Evolutionary conservation across 2,888 invertebrate genomes (phyloP).

Genomic region (Drepanosiphum platanoidis): DNA sequence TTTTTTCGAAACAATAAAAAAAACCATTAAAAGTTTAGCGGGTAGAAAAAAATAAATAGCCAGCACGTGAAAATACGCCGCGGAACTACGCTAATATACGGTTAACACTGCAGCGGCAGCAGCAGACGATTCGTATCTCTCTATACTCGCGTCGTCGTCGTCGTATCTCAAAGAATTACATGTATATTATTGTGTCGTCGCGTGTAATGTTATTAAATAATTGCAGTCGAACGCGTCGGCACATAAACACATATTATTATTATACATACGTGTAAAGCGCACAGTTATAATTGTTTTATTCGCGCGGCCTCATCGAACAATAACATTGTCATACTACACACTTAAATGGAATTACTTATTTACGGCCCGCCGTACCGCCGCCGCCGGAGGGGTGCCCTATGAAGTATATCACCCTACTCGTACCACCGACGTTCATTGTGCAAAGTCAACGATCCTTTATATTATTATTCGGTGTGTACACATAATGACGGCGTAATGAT

Average conservation of each 20-base stretch:
- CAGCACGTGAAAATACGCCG: no score
- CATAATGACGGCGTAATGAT: neutral
- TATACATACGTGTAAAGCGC: neutral
- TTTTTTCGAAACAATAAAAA: no score
- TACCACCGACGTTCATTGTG: conserved; percentile 20
- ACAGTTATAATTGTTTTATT: conserved; percentile 2
- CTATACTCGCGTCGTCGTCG: no score
- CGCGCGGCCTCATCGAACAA: neutral
- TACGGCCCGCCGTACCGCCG: neutral
- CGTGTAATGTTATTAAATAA: no score
- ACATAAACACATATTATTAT: neutral
- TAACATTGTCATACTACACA: neutral
- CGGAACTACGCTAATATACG: no score
- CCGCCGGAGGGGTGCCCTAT: conserved; percentile 37
- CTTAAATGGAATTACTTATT: conserved; percentile 35
- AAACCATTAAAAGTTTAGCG: no score
- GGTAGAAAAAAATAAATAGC: no score
- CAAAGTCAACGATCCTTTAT: conserved; percentile 48
- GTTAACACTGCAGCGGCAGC: no score
- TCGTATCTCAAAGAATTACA: no score
- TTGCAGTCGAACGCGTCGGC: neutral
- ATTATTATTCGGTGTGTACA: no score
- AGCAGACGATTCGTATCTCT: no score
- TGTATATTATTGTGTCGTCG: no score
- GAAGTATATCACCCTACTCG: conserved; percentile 40